phyloP scores from a whole-genome alignment of 2,888 invertebrate genomes.

The Tridacna gigas region DNA sequence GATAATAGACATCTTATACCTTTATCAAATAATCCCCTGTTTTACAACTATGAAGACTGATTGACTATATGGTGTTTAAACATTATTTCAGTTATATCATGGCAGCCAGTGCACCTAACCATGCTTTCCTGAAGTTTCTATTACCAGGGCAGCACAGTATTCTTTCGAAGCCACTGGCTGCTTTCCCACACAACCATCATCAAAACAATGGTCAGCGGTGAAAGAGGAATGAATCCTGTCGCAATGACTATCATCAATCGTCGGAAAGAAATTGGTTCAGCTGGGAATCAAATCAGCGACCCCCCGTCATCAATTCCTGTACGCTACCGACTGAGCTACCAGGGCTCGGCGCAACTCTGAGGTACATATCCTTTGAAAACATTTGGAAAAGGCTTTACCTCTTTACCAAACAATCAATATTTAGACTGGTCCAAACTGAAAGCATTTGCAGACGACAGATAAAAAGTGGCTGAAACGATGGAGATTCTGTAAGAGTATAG shows the following conservation, averaged over 20 bases:
- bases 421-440: too few relatives aligned
- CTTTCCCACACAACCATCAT: not conserved
- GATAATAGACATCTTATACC: not conserved
- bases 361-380: not conserved
- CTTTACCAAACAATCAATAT: too few relatives aligned
- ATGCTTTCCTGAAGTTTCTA: not conserved
- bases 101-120: not conserved
- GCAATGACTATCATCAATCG: not conserved
- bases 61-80: not conserved
- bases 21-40: too few relatives aligned
- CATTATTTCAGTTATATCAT: not conserved
- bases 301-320: too few relatives aligned
- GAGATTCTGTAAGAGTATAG: too few relatives aligned
- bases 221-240: not conserved
- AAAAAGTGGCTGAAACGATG: too few relatives aligned
- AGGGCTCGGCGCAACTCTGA: not conserved
- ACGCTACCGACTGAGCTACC: not conserved
- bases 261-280: not conserved
- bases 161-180: not conserved
- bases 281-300: not conserved
- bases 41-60: not conserved
- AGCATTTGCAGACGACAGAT: too few relatives aligned
- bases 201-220: not conserved
- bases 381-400: too few relatives aligned
- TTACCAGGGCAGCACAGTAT: not conserved